Base-by-base conservation (phyloP, 2,797 vertebrate species). In the Eutrigla gurnardus region DNA sequence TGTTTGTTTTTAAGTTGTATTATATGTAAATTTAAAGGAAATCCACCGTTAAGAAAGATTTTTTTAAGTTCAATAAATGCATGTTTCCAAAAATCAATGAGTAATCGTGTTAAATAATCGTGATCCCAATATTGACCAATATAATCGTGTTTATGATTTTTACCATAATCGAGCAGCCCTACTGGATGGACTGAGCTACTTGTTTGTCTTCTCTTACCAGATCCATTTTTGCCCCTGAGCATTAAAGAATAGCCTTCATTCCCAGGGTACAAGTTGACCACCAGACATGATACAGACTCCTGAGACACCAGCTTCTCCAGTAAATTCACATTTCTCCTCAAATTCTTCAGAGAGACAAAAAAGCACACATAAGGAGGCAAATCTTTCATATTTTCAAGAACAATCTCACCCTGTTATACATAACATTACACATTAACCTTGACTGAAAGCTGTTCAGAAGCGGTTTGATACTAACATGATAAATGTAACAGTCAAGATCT, bases 161-260 rank as follows among this genome's bases (percentile, higher is more conserved):
- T 25, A 25, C 25, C 25, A 25, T 25, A 25, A 25, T 25, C 25
- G 25, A 25, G 25, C 25, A 25, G 25, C 25, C 25, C 25, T 25
- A 13, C 18, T 37, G 1, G 7, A 46, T 8, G 5, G 25, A 13
- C 17, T 39, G 42, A 1, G 2, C 8, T 15, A 12, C 10, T 10
- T 43, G 9, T 13, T 47, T n/a, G 7, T 46, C 7, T 36, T 73
- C 6, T 65, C 82, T 93, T 94, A 99, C 98, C 98, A 88, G 98
- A 99, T 84, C 98, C 98, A 93, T 99, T 99, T 93, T 99, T 99
- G 54, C 98, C 98, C 94, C 98, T 96, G 89, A 99, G 97, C 98
- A 99, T 99, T 87, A 99, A 93, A 11, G 98, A 99, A 88, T 99
- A 99, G 82, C 98, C 98, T 91, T 99, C 98, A 73, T 98, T 99